Evolutionary conservation across 2,113 vertebrate genomes (phyloP).

Genomic region (Microcebus jonahi): DNA sequence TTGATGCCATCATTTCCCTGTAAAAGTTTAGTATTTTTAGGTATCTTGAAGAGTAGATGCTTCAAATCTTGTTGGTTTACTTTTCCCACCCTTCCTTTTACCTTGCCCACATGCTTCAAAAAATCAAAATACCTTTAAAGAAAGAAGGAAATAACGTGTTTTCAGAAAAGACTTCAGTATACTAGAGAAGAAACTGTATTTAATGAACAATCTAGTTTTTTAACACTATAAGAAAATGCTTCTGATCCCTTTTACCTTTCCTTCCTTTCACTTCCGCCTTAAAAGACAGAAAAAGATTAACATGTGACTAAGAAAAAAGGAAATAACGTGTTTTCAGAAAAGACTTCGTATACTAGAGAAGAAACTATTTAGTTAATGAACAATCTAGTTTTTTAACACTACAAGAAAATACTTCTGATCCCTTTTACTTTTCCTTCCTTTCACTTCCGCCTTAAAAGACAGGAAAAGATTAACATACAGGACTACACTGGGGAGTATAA

Average conservation of each 20-base stretch:
- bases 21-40: background rate
- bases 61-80: background rate
- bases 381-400: conserved; percentile 17
- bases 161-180: background rate
- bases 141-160: background rate
- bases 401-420: background rate
- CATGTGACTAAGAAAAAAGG: background rate
- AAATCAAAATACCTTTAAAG: background rate
- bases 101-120: background rate
- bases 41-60: background rate
- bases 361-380: background rate
- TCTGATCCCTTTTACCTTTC: background rate
- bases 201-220: background rate
- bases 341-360: background rate
- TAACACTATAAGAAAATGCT: conserved; percentile 6
- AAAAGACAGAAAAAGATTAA: background rate
- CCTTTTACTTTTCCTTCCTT: background rate
- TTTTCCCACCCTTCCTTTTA: background rate
- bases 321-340: background rate
- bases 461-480: background rate
- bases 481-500: background rate
- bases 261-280: background rate
- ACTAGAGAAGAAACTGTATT: background rate
- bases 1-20: background rate
- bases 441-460: background rate